These are phyloP conservation scores for Stenodera caucasica DNA, from an alignment of 2,888 invertebrate genomes.

Conservation along the genomic window DNA sequence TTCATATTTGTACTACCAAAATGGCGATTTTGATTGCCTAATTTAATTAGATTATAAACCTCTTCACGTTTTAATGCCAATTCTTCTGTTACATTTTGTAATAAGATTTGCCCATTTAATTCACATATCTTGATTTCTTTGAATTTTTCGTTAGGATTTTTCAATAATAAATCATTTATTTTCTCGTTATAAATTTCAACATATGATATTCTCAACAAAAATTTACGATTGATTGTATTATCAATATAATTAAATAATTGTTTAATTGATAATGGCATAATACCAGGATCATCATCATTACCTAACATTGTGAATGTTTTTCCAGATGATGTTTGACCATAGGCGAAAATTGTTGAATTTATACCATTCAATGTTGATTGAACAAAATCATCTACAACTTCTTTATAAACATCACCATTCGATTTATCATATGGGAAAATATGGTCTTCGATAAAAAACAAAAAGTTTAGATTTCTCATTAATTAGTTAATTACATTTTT, in stretches of 20 bases:
- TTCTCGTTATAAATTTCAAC: constrained; percentile 88
- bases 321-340: constrained; percentile 90
- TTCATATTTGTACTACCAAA: constrained; percentile 86
- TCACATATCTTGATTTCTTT: constrained; percentile 69
- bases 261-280: constrained; percentile 72
- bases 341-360: constrained; percentile 88
- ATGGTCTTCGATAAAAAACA: constrained; percentile 60
- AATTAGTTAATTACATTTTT: no score
- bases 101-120: constrained; percentile 58
- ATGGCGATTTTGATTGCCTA: constrained; percentile 70
- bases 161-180: constrained; percentile 75
- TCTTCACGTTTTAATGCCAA: constrained; percentile 66
- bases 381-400: constrained; percentile 71
- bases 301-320: constrained; percentile 88
- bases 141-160: constrained; percentile 60
- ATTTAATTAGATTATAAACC: constrained; percentile 62
- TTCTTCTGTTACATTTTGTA: constrained; percentile 62
- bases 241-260: constrained; percentile 71
- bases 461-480: no score
- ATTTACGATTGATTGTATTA: constrained; percentile 67
- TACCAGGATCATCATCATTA: constrained; percentile 66
- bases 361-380: constrained; percentile 72
- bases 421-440: constrained; percentile 66
- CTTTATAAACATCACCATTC: constrained; percentile 67
- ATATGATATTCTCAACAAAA: constrained; percentile 80